Evolutionary conservation across 2,797 vertebrate genomes (phyloP).

Genomic region (Bovichtus diacanthus): DNA sequence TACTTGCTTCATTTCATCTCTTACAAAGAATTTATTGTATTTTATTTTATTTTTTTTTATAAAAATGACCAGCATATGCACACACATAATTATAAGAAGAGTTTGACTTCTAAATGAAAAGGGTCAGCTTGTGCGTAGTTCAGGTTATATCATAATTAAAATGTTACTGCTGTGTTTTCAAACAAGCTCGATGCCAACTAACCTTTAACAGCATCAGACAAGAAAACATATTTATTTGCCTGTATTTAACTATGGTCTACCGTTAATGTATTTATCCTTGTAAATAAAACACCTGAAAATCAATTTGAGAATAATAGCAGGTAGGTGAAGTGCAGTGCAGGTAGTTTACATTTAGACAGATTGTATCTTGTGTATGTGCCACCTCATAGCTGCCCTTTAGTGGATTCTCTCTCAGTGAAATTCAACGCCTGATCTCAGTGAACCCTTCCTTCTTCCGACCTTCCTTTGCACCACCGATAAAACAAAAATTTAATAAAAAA

Average conservation of each 20-base stretch:
- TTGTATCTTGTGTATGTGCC: neutral
- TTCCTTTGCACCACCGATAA: constrained; percentile 27
- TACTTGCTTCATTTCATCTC: neutral
- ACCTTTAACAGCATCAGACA: neutral
- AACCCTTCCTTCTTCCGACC: neutral
- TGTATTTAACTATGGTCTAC: neutral
- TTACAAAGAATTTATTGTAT: neutral
- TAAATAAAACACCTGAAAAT: neutral
- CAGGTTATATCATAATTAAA: neutral
- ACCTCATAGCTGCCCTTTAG: constrained; percentile 1
- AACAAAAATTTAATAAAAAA: constrained; percentile 56
- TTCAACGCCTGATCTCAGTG: constrained; percentile 46
- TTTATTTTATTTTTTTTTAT: neutral
- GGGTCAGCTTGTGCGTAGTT: neutral
- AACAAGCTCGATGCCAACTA: neutral
- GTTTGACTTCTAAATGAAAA: neutral
- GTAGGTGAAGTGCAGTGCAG: neutral
- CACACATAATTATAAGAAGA: neutral
- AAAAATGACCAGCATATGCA: neutral
- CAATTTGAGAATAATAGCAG: neutral
- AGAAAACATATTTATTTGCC: neutral
- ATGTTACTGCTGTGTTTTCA: neutral
- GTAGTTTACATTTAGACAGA: constrained; percentile 8
- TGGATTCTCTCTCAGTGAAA: constrained; percentile 7
- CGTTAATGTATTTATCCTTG: neutral